Evolutionary conservation across 35 echinoderm and acorn worm species (phyloP).

Genomic region (Eucidaris tribuloides): DNA sequence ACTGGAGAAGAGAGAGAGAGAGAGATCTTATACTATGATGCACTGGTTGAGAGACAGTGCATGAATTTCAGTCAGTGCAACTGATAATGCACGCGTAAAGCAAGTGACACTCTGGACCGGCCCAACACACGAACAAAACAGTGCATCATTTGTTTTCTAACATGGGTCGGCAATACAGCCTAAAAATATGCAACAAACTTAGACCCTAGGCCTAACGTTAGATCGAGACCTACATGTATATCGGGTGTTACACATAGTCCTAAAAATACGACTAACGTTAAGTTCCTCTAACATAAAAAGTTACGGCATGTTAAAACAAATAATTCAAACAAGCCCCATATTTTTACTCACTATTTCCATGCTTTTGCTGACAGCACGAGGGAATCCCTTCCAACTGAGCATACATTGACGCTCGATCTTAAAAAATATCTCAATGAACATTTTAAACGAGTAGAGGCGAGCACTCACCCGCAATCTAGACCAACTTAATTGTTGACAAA

Average conservation of each 20-base stretch:
- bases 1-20: conserved; percentile 26
- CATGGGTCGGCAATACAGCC: neutral
- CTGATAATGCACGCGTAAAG: neutral
- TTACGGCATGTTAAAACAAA: neutral
- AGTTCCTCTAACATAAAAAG: neutral
- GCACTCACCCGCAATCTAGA: neutral
- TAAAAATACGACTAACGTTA: neutral
- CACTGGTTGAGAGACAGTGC: neutral
- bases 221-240: neutral
- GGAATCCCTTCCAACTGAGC: neutral
- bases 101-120: neutral
- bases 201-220: neutral
- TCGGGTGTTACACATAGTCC: neutral
- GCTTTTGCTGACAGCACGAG: neutral
- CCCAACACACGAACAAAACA: neutral
- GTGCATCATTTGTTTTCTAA: neutral
- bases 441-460: neutral
- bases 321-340: neutral
- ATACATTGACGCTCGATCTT: neutral
- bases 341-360: neutral
- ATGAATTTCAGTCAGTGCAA: neutral
- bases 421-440: neutral
- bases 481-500: neutral
- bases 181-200: neutral
- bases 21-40: neutral